These are phyloP conservation scores for Oxygymnocypris stewartii DNA, from an alignment of 2,113 vertebrate species.

Conservation along the genomic window DNA sequence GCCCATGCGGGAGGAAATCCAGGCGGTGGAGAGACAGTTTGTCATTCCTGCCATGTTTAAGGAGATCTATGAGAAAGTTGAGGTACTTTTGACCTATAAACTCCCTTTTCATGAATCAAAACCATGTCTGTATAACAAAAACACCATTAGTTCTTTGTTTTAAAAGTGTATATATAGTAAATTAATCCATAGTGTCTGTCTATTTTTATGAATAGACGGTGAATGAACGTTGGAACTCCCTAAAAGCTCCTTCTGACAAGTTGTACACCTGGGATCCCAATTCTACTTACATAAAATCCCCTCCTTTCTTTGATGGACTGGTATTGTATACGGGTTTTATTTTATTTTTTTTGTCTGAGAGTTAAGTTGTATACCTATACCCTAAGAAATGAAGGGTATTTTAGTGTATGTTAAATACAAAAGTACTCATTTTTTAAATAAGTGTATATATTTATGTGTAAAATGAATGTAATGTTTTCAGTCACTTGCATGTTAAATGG, in stretches of 20 bases:
- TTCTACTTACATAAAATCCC: conserved; percentile 97
- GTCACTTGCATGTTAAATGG: neutral
- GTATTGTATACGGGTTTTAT: conserved; percentile 66
- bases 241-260: conserved; percentile 85
- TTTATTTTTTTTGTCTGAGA: neutral
- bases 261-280: conserved; percentile 89
- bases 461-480: neutral
- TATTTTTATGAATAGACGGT: conserved; percentile 76
- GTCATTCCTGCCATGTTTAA: conserved; percentile 98
- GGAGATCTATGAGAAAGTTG: conserved; percentile 95
- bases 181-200: neutral
- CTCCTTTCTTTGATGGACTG: conserved; percentile 93
- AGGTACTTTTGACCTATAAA: conserved; percentile 72
- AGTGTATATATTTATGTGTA: neutral
- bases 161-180: neutral
- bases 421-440: neutral
- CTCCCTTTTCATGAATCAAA: neutral
- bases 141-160: neutral
- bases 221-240: conserved; percentile 91
- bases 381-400: neutral
- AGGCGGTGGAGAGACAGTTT: conserved; percentile 83
- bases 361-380: neutral
- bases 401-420: neutral
- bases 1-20: conserved; percentile 93
- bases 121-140: neutral